A percentile compares a stretch with the other conserved stretches of the same genome.
Conservation (phyloP, 2,888 invertebrate genomes). For the Trichogramma evanescens region DNA sequence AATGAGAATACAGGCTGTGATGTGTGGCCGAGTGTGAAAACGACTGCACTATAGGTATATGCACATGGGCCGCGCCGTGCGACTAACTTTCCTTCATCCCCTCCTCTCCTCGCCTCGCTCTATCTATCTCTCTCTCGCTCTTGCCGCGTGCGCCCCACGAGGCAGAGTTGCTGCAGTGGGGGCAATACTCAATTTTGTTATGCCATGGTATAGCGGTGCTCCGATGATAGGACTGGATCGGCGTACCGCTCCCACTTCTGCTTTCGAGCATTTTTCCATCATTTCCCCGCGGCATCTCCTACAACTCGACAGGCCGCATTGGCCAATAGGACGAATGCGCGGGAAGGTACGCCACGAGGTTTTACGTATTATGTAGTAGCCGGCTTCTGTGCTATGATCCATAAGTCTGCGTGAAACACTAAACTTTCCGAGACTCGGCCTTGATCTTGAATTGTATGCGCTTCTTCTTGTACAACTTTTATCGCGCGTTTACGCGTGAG, state of each 20-base stretch:
- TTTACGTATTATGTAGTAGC: neutral
- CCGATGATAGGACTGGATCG: neutral
- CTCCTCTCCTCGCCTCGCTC: neutral
- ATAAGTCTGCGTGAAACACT: too few species aligned
- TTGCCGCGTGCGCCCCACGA: neutral
- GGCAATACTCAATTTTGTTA: too few species aligned
- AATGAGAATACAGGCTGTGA: conserved; percentile 38
- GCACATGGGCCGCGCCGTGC: conserved; percentile 10
- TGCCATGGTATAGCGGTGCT: too few species aligned
- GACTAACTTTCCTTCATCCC: conserved; percentile 28
- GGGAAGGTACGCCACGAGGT: neutral
- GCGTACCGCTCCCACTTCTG: neutral
- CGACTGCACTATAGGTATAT: neutral
- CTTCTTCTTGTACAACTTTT: too few species aligned
- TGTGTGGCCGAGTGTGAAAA: too few species aligned
- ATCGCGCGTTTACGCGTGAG: too few species aligned
- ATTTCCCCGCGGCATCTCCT: neutral
- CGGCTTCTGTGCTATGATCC: too few species aligned
- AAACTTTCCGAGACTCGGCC: too few species aligned
- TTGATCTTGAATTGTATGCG: too few species aligned
- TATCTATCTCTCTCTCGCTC: conserved; percentile 5
- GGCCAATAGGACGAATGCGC: neutral
- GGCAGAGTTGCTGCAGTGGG: neutral
- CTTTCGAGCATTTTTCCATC: neutral
- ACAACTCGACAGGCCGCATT: conserved; percentile 5